A percentile compares a stretch with the other conserved stretches of the same genome.
These are phyloP conservation scores for Cephus nigrinus DNA, from an alignment of 2,888 invertebrate species.

Conservation along the genomic window DNA sequence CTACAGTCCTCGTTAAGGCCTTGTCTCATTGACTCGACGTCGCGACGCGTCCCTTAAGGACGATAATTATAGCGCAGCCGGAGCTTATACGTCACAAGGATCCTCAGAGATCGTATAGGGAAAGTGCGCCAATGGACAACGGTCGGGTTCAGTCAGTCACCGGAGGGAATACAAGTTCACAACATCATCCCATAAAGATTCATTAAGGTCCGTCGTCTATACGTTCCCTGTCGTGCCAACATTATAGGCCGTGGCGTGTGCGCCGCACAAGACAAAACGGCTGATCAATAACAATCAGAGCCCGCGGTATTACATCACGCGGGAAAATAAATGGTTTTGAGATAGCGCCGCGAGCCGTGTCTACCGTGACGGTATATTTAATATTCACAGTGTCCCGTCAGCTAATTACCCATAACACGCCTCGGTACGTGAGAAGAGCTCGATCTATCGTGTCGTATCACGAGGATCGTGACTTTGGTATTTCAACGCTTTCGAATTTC, in stretches of 20 bases:
- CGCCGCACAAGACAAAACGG: slow-evolving; percentile 48
- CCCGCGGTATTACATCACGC: slow-evolving; percentile 33
- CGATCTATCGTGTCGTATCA: not conserved
- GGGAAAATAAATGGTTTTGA: slow-evolving; percentile 33
- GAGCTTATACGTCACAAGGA: not conserved
- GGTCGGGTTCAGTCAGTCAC: slow-evolving; percentile 63
- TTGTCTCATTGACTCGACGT: not conserved
- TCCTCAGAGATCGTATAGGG: slow-evolving; percentile 13
- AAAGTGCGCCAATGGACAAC: slow-evolving; percentile 55
- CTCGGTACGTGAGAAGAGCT: slow-evolving; percentile 3
- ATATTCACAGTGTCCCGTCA: slow-evolving; percentile 4
- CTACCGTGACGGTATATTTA: not conserved
- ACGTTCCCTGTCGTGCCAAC: slow-evolving; percentile 61
- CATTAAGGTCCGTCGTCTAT: slow-evolving; percentile 63
- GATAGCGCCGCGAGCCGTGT: slow-evolving; percentile 27
- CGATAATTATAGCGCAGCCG: not conserved
- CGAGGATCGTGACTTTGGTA: not conserved
- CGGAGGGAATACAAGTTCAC: slow-evolving; percentile 66
- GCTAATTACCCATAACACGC: slow-evolving; percentile 7
- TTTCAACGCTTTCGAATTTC: not conserved
- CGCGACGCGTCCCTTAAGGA: not conserved
- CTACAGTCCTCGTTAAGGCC: not conserved
- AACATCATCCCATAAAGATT: slow-evolving; percentile 66
- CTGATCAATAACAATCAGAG: slow-evolving; percentile 62
- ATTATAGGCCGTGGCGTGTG: slow-evolving; percentile 47